Conservation (phyloP, 1,140 invertebrate species). For the Scaptomyza montana region DNA sequence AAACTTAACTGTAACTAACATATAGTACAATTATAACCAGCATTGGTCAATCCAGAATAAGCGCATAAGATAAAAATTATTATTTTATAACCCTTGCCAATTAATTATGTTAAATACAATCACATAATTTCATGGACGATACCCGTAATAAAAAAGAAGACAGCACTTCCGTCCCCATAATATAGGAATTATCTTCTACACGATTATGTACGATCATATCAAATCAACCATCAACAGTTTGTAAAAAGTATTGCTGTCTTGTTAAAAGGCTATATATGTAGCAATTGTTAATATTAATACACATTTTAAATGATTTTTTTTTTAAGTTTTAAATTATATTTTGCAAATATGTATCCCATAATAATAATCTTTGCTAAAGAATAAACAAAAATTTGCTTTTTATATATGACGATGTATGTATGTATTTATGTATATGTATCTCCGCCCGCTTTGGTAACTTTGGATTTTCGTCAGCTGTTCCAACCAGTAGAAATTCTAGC, state of each 20-base stretch:
- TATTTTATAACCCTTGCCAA: constrained; percentile 29
- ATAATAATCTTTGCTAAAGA: too few species aligned
- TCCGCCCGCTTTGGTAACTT: too few species aligned
- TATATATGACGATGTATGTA: too few species aligned
- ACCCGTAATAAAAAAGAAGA: constrained; percentile 50
- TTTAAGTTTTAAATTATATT: too few species aligned
- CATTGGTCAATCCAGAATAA: constrained; percentile 45
- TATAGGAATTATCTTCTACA: constrained; percentile 49
- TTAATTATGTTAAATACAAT: background rate
- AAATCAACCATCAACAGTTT: too few species aligned
- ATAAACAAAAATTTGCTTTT: background rate
- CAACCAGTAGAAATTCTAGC: too few species aligned
- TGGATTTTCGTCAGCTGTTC: too few species aligned
- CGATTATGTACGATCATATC: constrained; percentile 9
- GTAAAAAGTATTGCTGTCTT: too few species aligned
- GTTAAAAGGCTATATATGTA: too few species aligned
- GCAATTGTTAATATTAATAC: too few species aligned
- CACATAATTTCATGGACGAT: background rate
- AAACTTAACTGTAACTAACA: constrained; percentile 44
- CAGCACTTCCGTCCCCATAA: constrained; percentile 64
- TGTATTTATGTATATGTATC: too few species aligned
- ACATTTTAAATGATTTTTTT: background rate
- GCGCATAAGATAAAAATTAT: constrained; percentile 33
- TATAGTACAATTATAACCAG: constrained; percentile 65
- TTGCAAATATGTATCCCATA: too few species aligned